Percentiles rank a stretch among this genome's conserved stretches.
These are phyloP conservation scores for Coreoperca whiteheadi DNA, from an alignment of 2,113 vertebrate genomes.

Conservation along the genomic window DNA sequence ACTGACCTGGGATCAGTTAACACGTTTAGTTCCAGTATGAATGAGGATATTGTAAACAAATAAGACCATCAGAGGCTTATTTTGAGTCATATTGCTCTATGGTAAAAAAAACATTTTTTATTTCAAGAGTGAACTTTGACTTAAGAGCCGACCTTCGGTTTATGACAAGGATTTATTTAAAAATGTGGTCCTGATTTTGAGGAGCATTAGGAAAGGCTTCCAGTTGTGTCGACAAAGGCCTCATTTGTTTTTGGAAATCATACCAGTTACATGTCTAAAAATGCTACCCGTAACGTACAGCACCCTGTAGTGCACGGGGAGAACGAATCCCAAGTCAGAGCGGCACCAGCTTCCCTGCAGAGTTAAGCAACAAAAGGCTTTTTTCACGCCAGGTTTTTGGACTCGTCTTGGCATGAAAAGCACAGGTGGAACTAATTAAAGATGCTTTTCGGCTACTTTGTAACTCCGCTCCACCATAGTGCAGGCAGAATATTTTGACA, in stretches of 20 bases:
- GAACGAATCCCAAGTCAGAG: constrained; percentile 23
- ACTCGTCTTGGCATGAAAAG: not conserved
- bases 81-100: not conserved
- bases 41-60: not conserved
- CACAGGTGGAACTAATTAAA: not conserved
- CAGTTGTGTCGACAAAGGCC: not conserved
- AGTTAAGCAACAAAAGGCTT: not conserved
- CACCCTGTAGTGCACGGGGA: not conserved
- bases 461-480: not conserved
- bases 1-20: constrained; percentile 39
- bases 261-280: not conserved
- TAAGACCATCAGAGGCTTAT: not conserved
- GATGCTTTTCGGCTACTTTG: not conserved
- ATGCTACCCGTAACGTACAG: not conserved
- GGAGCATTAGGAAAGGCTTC: not conserved
- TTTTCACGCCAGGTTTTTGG: not conserved
- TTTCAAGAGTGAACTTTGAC: not conserved
- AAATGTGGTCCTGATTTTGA: not conserved
- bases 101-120: not conserved
- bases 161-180: not conserved
- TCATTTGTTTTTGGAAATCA: not conserved
- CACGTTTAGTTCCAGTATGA: not conserved
- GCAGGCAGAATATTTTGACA: not conserved
- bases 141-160: not conserved
- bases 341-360: not conserved